Evolutionary conservation across 2,113 vertebrate genomes (phyloP), one percentile per base, ranked within the genome.

Genomic region (Leuciscus idus): DNA sequence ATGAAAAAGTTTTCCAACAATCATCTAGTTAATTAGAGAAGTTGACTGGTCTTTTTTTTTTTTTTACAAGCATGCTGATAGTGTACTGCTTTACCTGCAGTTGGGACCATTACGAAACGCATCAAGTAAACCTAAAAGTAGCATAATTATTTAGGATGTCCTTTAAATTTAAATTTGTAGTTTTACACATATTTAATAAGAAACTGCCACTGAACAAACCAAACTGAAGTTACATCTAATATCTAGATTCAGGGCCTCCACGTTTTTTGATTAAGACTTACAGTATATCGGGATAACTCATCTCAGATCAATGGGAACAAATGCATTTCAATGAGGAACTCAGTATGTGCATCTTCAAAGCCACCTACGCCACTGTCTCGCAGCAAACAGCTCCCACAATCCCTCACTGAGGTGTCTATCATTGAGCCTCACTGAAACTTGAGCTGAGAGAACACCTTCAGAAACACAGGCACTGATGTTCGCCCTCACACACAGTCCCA

Each of bases 401-500:
- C 33, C 70, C 0, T 68, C 9, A 73, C 4, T 75, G 70, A 84
- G 61, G 83, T 84, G 70, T 6, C 70, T 19, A 84, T 75, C 52
- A 46, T 43, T 61, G n/a, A 46, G n/a, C 55, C 17, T 57, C 66
- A 74, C 57, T 74, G 33, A 28, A 75, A 21, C 43, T 26, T 28
- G 57, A 61, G 23, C 23, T 64, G 7, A 43, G 77, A 36, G 66
- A 80, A 57, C 55, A 78, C 74, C 23, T 19, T 77, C n/a, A 83
- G 30, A 84, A 30, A 62, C 77, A 85, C 30, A 52, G 19, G 21
- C 17, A 81, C 7, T 66, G 0, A 36, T 6, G 66, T 64, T 46
- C 9, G 3, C 59, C 26, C 36, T 68, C 75, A 68, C 39, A 62
- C 75, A 68, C 50, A 81, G 23, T n/a, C 43, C 26, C 26, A 77